phyloP scores from a whole-genome alignment of 53 echinoderm and acorn worm genomes.

The Crossaster papposus region DNA sequence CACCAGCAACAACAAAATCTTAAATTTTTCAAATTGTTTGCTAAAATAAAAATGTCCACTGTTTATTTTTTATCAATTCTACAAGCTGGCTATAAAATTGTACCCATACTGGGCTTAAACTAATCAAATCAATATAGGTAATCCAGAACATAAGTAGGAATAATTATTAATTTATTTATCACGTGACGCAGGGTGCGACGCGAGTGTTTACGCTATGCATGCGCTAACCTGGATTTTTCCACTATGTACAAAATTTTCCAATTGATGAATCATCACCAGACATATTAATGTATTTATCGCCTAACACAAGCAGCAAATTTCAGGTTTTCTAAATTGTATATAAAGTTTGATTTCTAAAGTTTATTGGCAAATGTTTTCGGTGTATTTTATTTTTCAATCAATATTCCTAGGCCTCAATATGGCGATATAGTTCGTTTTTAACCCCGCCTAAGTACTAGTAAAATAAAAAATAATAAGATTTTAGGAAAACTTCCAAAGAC shows the following conservation, averaged over 20 bases:
- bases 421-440: too few species aligned
- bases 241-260: slow-evolving; percentile 32
- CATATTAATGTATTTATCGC: too few species aligned
- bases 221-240: slow-evolving; percentile 8
- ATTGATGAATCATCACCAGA: slow-evolving; percentile 2
- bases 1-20: not conserved
- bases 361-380: too few species aligned
- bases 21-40: not conserved
- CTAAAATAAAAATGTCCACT: not conserved
- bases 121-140: not conserved
- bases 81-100: not conserved
- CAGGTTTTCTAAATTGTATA: too few species aligned
- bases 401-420: too few species aligned
- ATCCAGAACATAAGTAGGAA: slow-evolving; percentile 25
- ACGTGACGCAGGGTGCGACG: slow-evolving; percentile 56
- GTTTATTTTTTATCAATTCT: not conserved
- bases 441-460: too few species aligned
- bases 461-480: too few species aligned
- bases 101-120: not conserved
- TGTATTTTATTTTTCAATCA: too few species aligned
- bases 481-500: too few species aligned
- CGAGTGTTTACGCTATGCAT: not conserved
- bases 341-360: too few species aligned
- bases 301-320: too few species aligned
- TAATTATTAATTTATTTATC: not conserved